Conservation (phyloP, 1,140 invertebrate species). For the Theocolax elegans region DNA sequence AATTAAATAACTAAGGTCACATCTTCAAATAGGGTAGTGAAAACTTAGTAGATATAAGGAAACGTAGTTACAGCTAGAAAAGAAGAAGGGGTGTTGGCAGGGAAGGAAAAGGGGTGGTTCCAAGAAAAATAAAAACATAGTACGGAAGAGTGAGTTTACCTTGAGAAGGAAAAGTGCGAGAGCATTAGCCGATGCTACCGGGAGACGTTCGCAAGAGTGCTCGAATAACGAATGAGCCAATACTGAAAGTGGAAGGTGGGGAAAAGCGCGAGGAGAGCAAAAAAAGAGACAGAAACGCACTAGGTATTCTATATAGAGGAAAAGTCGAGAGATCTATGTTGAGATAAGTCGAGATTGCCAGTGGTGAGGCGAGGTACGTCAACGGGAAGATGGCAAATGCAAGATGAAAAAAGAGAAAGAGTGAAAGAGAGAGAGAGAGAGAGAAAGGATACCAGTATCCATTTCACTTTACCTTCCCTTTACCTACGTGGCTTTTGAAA, state of each 20-base stretch:
- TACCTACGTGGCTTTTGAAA: conserved; percentile 11
- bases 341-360: conserved; percentile 22
- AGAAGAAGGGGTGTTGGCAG: too few relatives aligned
- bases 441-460: not conserved
- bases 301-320: not conserved
- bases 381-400: too few relatives aligned
- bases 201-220: conserved; percentile 6
- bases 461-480: not conserved
- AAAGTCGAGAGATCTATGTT: conserved; percentile 2
- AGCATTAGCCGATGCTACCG: conserved; percentile 27
- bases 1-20: too few relatives aligned
- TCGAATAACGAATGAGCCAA: conserved; percentile 34
- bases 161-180: not conserved
- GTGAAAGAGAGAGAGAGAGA: not conserved
- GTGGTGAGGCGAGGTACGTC: not conserved
- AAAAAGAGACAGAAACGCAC: not conserved
- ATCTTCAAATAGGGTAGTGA: too few relatives aligned
- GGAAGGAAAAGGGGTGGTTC: too few relatives aligned
- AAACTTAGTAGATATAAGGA: too few relatives aligned
- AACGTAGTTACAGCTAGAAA: too few relatives aligned
- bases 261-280: not conserved
- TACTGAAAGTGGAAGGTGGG: not conserved
- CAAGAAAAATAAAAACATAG: not conserved
- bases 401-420: too few relatives aligned
- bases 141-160: not conserved